Conservation (phyloP, 2,113 vertebrate genomes). For the Plotosus lineatus region DNA sequence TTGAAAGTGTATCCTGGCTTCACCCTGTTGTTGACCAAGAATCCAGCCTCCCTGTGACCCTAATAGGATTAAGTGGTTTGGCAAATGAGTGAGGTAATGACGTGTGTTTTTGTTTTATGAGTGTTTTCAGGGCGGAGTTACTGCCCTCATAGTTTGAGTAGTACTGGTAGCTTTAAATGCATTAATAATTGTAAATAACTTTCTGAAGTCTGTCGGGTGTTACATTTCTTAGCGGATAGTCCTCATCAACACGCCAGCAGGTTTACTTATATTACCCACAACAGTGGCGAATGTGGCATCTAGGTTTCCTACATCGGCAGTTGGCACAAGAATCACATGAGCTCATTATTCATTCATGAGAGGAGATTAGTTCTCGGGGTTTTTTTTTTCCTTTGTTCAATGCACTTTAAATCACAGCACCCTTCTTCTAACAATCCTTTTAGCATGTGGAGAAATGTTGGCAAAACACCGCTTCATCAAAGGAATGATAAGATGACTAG, state of each 20-base stretch:
- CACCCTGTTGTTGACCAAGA: too few species aligned
- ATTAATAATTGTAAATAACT: neutral
- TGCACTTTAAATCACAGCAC: conserved; percentile 17
- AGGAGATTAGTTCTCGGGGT: neutral
- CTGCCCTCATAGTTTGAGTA: neutral
- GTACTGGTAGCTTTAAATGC: neutral
- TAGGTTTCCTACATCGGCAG: neutral
- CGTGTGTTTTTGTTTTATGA: neutral
- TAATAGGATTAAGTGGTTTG: too few species aligned
- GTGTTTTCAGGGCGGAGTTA: too few species aligned
- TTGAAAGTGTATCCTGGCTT: too few species aligned
- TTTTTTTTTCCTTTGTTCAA: conserved; percentile 9
- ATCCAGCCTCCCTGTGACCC: too few species aligned
- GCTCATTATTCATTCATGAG: conserved; percentile 3
- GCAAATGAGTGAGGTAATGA: too few species aligned
- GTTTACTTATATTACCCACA: neutral
- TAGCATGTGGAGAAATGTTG: neutral
- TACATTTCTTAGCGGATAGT: too few species aligned
- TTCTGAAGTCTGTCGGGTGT: neutral
- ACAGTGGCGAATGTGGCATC: neutral
- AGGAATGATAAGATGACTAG: neutral
- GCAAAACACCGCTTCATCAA: conserved; percentile 16
- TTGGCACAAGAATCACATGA: conserved; percentile 4
- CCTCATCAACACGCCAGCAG: neutral
- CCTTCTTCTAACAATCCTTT: conserved; percentile 12